Evolutionary conservation across 2,888 invertebrate species (phyloP), one percentile per base, ranked within the genome.

Genomic region (Phengaris alcon): DNA sequence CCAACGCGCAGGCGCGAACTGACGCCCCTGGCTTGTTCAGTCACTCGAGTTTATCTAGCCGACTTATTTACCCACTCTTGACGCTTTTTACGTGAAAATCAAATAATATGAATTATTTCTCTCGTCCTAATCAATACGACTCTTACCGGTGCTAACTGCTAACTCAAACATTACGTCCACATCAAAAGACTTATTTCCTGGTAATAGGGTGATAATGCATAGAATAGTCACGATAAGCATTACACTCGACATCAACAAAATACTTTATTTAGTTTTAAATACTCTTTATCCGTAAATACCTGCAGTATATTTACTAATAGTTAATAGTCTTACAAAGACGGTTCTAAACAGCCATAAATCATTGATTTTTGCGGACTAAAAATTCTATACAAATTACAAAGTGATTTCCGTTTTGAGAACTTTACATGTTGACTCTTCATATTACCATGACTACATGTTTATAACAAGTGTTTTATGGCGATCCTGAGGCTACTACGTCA

Each of bases 1-100:
- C 55, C 81, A 81, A 82, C 86, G 90, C 92, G 93, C 93, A 91
- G 80, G 90, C 91, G 93, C 84, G 80, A 84, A 91, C 90, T 90
- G 84, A 82, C 82, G 82, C 83, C 80, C 82, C 82, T 83, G 75
- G 76, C 81, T 83, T 82, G 81, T 81, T 82, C 79, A 81, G 80
- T 83, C 82, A 82, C 82, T 79, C 79, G 79, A 82, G 82, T 83
- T 87, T 91, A 90, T 90, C 89, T 85, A 79, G 76, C 78, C 79
- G 75, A 77, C 83, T 80, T 86, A 86, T 90, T 90, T 90, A 86
- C 87, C 84, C 83, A 64, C 74, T 76, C 78, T 77, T 88, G 88
- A 90, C 87, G 89, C 82, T 52, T 75, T 78, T 82, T 84, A 82
- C 82, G 82, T 82, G 84, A 84, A 84, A 84, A 81, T 81, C 82